Base-by-base conservation (phyloP, 2,888 invertebrate genomes). In the Drosophila colorata region DNA sequence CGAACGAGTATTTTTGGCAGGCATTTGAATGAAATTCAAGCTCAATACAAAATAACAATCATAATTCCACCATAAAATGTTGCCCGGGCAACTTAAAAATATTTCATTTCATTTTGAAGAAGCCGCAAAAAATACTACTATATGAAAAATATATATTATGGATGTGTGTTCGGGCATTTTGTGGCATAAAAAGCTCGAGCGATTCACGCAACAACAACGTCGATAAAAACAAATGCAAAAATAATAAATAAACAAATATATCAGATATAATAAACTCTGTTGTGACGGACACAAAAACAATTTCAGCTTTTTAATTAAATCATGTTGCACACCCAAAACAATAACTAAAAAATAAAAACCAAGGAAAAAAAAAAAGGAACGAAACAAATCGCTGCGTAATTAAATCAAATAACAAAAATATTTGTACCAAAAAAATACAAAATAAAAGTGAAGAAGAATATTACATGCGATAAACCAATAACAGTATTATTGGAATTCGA, bases 221-320 rank as follows among this genome's bases (percentile, higher is more conserved):
- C 20, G 8, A 23, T 46, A 63, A 57, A 37, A 51, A 38, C 41
- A 44, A 51, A 25, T 18, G 16, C 4, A 37, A 38, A 35, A 51
- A 69, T 31, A 53, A 53, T 47, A 57, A 44, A 51, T 25, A 65
- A 77, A 47, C 40, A 53, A 28, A 44, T 63, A 48, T 59, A 68
- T 57, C 37, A 43, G 49, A 57, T 57, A 67, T 71, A 82, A 86
- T 73, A 73, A 75, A 83, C 77, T 69, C 61, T 31, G 55, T 37
- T 20, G 63, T 40, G 59, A 31, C 20, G 55, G 46, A 49, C 55
- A 51, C 23, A 68, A 75, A 73, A 78, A 70, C 79, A 57, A 69
- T 74, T 76, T 69, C 64, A 68, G 53, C 55, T 63, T 75, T 86
- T 83, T 87, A 84, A 84, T 87, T 87, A 81, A 84, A 87, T 84